Conservation (phyloP, 1,140 invertebrate genomes). For the Protaetia brevitarsis region DNA sequence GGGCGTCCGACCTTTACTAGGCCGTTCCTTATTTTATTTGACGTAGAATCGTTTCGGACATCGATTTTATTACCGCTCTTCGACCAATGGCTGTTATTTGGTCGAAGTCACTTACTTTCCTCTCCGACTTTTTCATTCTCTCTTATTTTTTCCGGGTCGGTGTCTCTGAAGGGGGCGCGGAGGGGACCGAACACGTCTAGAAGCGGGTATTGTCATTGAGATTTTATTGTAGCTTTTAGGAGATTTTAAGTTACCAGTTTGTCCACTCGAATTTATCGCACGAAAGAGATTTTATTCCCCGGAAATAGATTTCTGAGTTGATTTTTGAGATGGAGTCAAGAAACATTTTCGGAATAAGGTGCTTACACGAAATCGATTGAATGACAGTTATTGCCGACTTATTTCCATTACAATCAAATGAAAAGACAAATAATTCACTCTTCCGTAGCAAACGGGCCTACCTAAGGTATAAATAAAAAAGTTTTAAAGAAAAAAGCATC, state of each 20-base stretch:
- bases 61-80: background rate
- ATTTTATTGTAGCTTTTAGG: slow-evolving; percentile 2
- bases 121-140: background rate
- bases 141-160: background rate
- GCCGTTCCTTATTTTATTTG: background rate
- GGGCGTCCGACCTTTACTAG: background rate
- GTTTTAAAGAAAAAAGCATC: too few relatives aligned
- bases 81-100: slow-evolving; percentile 5
- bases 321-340: background rate
- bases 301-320: background rate
- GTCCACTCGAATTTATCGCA: background rate
- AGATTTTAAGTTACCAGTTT: background rate
- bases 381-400: too few relatives aligned
- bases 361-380: too few relatives aligned
- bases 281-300: background rate
- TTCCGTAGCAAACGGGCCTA: too few relatives aligned
- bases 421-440: too few relatives aligned
- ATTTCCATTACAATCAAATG: too few relatives aligned
- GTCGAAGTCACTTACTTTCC: background rate
- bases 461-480: too few relatives aligned
- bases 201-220: slow-evolving; percentile 5
- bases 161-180: background rate
- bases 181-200: background rate
- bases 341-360: background rate
- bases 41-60: slow-evolving; percentile 1